These are phyloP conservation scores for Coreius guichenoti DNA, from an alignment of 2,797 vertebrate species.

Conservation along the genomic window DNA sequence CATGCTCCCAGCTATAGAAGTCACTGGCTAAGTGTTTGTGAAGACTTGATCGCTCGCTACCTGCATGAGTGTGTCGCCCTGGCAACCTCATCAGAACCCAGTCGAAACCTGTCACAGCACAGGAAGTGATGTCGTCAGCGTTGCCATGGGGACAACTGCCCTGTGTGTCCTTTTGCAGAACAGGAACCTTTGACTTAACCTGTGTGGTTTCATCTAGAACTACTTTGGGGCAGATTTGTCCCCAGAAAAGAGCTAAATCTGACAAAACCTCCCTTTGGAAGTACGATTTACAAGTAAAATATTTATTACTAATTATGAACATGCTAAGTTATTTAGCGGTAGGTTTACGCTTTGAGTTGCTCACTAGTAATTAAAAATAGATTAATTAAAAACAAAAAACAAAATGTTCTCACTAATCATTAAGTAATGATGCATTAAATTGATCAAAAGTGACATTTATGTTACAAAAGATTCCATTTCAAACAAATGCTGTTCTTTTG, in stretches of 20 bases:
- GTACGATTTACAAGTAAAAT: background rate
- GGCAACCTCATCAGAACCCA: conserved; percentile 55
- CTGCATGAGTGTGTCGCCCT: conserved; percentile 42
- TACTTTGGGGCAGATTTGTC: background rate
- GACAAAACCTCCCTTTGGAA: background rate
- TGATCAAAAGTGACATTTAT: background rate
- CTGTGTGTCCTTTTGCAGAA: conserved; percentile 9
- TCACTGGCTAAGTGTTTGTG: conserved; percentile 37
- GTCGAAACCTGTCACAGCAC: conserved; percentile 18
- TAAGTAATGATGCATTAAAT: background rate
- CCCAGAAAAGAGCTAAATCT: background rate
- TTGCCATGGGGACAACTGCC: conserved; percentile 58
- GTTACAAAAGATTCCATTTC: background rate
- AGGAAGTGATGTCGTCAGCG: conserved; percentile 52
- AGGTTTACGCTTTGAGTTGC: background rate
- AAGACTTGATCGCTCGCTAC: conserved; percentile 59
- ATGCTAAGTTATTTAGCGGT: background rate
- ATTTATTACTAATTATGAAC: background rate
- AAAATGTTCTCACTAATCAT: background rate
- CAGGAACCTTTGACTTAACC: conserved; percentile 15
- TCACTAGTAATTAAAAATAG: background rate
- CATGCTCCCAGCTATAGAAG: background rate
- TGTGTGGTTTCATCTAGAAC: background rate
- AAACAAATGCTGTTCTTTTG: background rate
- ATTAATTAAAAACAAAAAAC: background rate